Evolutionary conservation across 2,797 vertebrate genomes (phyloP), one percentile per base, ranked within the genome.

Genomic region (Otolemur crassicaudatus): DNA sequence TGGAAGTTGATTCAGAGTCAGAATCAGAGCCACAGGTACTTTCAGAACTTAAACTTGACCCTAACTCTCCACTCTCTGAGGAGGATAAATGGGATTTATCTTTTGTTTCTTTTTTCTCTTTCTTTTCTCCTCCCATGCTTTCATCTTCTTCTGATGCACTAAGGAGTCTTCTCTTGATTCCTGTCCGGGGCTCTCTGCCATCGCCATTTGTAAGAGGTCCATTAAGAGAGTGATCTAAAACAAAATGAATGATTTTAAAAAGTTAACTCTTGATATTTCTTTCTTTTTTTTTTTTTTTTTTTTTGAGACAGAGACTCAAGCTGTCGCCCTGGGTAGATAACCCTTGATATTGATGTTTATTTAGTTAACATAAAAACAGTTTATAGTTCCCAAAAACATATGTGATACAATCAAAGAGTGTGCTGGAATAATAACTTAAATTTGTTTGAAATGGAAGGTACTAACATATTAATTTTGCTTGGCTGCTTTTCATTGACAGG

Each of bases 161-260:
- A 93, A 97, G 46, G 5, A 99, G 88, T 95, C 98, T 99, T 94
- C 98, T 98, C 97, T 99, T 98, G 92, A 98, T 90, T 86, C 98
- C 98, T 12, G 98, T 75, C 49, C 98, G 97, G 53, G 93, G 92
- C 34, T 98, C 98, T 98, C 98, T 98, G 98, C 97, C 98, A 37
- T 99, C 98, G 16, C 99, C 99, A 7, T 99, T 99, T 73, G 98
- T 99, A 69, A 99, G 98, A 0, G 98, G 98, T 76, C 98, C 98
- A 49, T 99, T 99, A 72, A 97, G 88, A 87, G 97, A 97, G 80
- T 98, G 98, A 98, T 98, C 99, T 99, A 96, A 95, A 98, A 94
- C 90, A 98, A 98, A 93, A 98, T 56, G 95, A 94, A 97, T 84
- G 29, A 95, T 85, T 97, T 96, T 94, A 91, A 31, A 91, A 94